phyloP scores from a whole-genome alignment of 2,797 vertebrate species.

The Brachymystax lenok region DNA sequence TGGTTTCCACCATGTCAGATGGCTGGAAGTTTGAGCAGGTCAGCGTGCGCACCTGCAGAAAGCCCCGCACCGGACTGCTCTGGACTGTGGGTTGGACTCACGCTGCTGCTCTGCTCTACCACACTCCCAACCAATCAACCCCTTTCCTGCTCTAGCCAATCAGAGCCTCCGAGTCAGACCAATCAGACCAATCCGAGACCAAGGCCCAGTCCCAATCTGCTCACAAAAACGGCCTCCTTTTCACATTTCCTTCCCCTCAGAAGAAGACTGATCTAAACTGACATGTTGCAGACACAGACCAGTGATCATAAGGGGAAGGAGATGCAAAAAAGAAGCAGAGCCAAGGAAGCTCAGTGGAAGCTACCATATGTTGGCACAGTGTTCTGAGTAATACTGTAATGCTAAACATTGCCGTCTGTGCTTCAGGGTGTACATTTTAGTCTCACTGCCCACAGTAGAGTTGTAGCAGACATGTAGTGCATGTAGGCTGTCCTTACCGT shows the following conservation, averaged over 20 bases:
- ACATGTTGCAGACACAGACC: not conserved
- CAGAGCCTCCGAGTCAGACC: slow-evolving; percentile 36
- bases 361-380: not conserved
- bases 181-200: not conserved
- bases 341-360: not conserved
- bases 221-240: not conserved
- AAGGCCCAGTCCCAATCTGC: not conserved
- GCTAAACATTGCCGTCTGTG: not conserved
- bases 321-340: not conserved
- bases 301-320: not conserved
- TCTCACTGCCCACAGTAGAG: not conserved
- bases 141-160: slow-evolving; percentile 50
- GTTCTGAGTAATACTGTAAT: not conserved
- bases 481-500: not conserved
- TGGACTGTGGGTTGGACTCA: slow-evolving; percentile 86
- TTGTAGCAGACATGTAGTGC: not conserved
- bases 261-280: not conserved
- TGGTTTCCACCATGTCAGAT: slow-evolving; percentile 99
- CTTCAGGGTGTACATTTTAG: not conserved
- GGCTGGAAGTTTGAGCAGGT: slow-evolving; percentile 99
- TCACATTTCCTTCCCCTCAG: slow-evolving; percentile 14
- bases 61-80: slow-evolving; percentile 83
- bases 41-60: slow-evolving; percentile 82
- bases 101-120: slow-evolving; percentile 68
- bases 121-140: slow-evolving; percentile 23